These are phyloP conservation scores for Sweltsa coloradensis DNA, from an alignment of 1,140 invertebrate genomes.

Conservation along the genomic window DNA sequence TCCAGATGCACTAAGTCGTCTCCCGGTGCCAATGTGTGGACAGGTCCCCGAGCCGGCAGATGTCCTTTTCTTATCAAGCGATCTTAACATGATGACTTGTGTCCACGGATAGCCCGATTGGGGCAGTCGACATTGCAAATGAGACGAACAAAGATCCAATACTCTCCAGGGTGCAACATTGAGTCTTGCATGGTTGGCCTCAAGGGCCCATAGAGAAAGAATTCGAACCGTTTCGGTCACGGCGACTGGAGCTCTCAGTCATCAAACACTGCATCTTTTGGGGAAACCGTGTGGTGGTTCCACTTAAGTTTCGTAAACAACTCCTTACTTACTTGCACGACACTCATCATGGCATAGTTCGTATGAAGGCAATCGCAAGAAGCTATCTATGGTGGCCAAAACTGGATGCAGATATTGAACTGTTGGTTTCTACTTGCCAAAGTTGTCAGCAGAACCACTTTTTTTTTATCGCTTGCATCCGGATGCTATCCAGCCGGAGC, in stretches of 20 bases:
- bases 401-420: slow-evolving; percentile 33
- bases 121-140: not conserved
- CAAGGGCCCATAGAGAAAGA: not conserved
- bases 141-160: not conserved
- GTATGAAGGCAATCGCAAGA: slow-evolving; percentile 37
- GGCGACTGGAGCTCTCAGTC: slow-evolving; percentile 1
- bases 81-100: too few relatives aligned
- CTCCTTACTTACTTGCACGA: slow-evolving; percentile 31
- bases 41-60: too few relatives aligned
- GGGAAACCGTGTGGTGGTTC: slow-evolving; percentile 25
- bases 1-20: too few relatives aligned
- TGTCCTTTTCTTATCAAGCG: too few relatives aligned
- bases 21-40: too few relatives aligned
- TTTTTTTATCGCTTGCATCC: too few relatives aligned
- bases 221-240: not conserved
- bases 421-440: slow-evolving; percentile 23
- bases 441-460: slow-evolving; percentile 16
- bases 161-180: not conserved
- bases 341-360: slow-evolving; percentile 33
- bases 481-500: too few relatives aligned
- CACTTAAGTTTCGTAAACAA: slow-evolving; percentile 21
- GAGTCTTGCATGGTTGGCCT: not conserved
- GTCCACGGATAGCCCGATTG: too few relatives aligned
- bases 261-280: slow-evolving; percentile 3
- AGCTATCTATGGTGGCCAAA: slow-evolving; percentile 35